Percentiles rank a stretch among this genome's conserved stretches.
phyloP scores from a whole-genome alignment of 1,140 invertebrate genomes.

The Megathymus violae region DNA sequence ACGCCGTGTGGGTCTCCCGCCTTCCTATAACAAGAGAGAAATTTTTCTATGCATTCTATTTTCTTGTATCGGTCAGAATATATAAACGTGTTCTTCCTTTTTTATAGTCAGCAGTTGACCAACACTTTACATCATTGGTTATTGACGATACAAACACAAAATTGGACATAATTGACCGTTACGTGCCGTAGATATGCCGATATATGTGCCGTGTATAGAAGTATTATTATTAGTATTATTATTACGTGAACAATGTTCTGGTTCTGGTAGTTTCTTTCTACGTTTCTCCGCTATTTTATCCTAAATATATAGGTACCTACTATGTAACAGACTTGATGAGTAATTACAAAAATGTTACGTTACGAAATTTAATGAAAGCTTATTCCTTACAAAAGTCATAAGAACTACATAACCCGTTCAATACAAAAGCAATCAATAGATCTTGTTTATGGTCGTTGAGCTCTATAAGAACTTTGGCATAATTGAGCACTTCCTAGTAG shows the following conservation, averaged over 20 bases:
- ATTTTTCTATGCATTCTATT: slow-evolving; percentile 79
- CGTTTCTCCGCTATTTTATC: too few species aligned
- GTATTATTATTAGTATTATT: slow-evolving; percentile 21
- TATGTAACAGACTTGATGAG: too few species aligned
- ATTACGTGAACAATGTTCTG: background rate
- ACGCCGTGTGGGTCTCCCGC: slow-evolving; percentile 62
- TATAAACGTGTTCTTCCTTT: slow-evolving; percentile 56
- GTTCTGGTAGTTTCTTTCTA: background rate
- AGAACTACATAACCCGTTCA: too few species aligned
- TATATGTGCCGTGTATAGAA: slow-evolving; percentile 18
- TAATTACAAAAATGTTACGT: too few species aligned
- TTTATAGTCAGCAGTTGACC: slow-evolving; percentile 31
- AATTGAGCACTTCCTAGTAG: too few species aligned
- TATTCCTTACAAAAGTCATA: too few species aligned
- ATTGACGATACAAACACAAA: slow-evolving; percentile 15
- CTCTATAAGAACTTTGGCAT: too few species aligned
- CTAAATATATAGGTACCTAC: too few species aligned
- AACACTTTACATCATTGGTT: slow-evolving; percentile 26
- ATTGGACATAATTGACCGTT: slow-evolving; percentile 20
- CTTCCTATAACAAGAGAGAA: slow-evolving; percentile 81
- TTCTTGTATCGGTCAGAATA: slow-evolving; percentile 67
- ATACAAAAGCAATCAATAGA: too few species aligned
- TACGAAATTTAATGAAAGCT: too few species aligned
- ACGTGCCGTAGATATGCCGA: slow-evolving; percentile 7
- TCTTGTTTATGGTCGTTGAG: too few species aligned